A percentile compares a stretch with the other conserved stretches of the same genome.
Evolutionary conservation across 2,797 vertebrate genomes (phyloP).

Genomic region (Thunnus albacares): DNA sequence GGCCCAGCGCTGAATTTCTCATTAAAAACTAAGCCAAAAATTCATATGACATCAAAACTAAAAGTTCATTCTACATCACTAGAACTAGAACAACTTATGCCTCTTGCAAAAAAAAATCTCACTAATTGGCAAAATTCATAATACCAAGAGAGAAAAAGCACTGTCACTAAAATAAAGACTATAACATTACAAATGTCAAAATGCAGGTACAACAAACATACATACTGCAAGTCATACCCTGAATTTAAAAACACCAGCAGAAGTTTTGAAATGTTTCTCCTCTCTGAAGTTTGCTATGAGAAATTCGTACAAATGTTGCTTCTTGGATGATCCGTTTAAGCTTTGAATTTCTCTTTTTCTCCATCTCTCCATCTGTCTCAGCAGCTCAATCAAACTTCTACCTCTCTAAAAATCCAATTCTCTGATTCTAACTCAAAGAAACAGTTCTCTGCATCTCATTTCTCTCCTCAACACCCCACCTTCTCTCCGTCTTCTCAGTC

Average conservation of each 20-base stretch:
- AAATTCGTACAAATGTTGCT: slow-evolving; percentile 49
- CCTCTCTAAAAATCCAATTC: slow-evolving; percentile 60
- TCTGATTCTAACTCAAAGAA: slow-evolving; percentile 47
- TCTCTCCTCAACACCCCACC: slow-evolving; percentile 17
- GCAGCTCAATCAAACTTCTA: slow-evolving; percentile 47
- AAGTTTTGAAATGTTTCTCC: slow-evolving; percentile 25
- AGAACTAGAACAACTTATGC: no score
- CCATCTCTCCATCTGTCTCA: slow-evolving; percentile 48
- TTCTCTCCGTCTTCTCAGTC: slow-evolving; percentile 41
- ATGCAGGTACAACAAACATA: neutral
- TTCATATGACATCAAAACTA: no score
- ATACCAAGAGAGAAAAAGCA: slow-evolving; percentile 2
- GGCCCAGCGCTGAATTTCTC: no score
- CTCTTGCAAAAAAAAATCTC: neutral
- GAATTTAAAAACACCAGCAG: slow-evolving; percentile 22
- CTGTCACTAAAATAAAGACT: neutral
- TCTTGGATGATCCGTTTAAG: slow-evolving; percentile 34
- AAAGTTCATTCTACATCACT: no score
- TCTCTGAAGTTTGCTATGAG: slow-evolving; percentile 52
- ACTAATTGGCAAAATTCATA: neutral
- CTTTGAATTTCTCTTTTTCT: slow-evolving; percentile 50
- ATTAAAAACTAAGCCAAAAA: no score
- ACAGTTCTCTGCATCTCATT: slow-evolving; percentile 38
- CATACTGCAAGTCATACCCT: neutral
- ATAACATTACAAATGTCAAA: neutral